Base-by-base conservation (phyloP, 2,797 vertebrate genomes). In the Agapornis canus region DNA sequence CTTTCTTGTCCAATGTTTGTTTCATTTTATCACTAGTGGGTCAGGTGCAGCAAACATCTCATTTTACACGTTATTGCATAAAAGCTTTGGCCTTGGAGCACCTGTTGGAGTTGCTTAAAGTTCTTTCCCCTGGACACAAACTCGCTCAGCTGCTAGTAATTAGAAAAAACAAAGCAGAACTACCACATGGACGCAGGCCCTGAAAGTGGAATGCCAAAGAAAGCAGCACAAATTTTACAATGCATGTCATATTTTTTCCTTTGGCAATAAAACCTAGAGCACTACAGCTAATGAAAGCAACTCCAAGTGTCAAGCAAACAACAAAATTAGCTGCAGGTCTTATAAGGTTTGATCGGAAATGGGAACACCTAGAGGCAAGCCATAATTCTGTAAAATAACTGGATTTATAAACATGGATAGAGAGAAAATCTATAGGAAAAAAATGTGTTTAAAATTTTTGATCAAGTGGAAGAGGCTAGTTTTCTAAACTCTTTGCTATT, bases 161-260 rank as follows among this genome's bases (percentile, higher is more conserved):
- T 96, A 97, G 84, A 94, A 94, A 96, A 97, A 97, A 97, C 91
- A 96, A 96, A 97, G 92, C 60, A 94, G 85, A 96, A 94, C 89
- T 92, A 86, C 96, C 86, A 92, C 82, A 81, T 92, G 91, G 91
- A 97, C 15, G 2, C n/a, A 59, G 86, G 43, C 87, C 86, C 92
- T 86, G 57, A 31, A 56, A 89, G 70, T 35, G 29, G 64, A 68
- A 83, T 90, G 95, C 93, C 97, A 97, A 96, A 95, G 93, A 93
- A 97, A 94, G 93, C 79, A 92, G 54, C 73, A 92, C 91, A 72
- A 40, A 56, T 86, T 95, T 97, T 94, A 94, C 31, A 75, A 85
- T 65, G 43, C 68, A 71, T 19, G 78, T 84, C 19, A 5, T 81
- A 61, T 84, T 96, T 96, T 96, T 96, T 60, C 61, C 86, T 47